Base-by-base conservation (phyloP, 53 echinoderm and acorn worm genomes). In the Echinarachnius parma region DNA sequence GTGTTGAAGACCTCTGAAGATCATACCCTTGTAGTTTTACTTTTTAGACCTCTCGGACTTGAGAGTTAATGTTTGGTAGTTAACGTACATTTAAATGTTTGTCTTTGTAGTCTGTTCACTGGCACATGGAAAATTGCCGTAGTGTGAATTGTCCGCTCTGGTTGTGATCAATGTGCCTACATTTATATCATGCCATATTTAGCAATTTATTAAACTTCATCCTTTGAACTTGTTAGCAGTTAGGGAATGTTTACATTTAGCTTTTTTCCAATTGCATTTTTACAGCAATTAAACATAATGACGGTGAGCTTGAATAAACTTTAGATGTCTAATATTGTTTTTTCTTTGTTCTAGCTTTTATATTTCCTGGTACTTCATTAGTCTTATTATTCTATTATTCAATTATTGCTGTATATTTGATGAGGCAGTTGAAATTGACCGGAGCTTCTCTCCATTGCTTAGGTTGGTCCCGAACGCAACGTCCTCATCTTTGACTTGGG, bases 401-500 rank as follows among this genome's bases (percentile, higher is more conserved):
- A n/a, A n/a, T n/a, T n/a, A n/a, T 42, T 42, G 13, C 8, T 42
- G 42, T 13, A 42, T 9, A 42, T 42, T 8, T 42, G 42, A 9
- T 8, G 13, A 9, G 42, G 42, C 42, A 9, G 42, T 42, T 42
- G 42, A 7, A 42, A 7, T 42, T 8, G 13, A 9, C 7, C 42
- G 13, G 42, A 42, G 8, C 13, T 42, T 8, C 13, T 42, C 42
- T 34, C n/a, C n/a, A n/a, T n/a, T n/a, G n/a, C n/a, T n/a, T n/a
- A 93, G 93, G 83, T 80, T 31, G 86, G 78, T 19, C 39, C 31
- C 13, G 96, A 95, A 80, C 76, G 90, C 25, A 85, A 87, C 55
- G 91, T 98, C 24, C 69, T 96, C 20, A 91, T 96, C 78, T 96
- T 96, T 75, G 98, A 95, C 36, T 64, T 95, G 21, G 96, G 96